Percentiles rank a stretch among this genome's conserved stretches.
Conservation (phyloP, 1,140 invertebrate genomes). For the Eupeodes corollae region DNA sequence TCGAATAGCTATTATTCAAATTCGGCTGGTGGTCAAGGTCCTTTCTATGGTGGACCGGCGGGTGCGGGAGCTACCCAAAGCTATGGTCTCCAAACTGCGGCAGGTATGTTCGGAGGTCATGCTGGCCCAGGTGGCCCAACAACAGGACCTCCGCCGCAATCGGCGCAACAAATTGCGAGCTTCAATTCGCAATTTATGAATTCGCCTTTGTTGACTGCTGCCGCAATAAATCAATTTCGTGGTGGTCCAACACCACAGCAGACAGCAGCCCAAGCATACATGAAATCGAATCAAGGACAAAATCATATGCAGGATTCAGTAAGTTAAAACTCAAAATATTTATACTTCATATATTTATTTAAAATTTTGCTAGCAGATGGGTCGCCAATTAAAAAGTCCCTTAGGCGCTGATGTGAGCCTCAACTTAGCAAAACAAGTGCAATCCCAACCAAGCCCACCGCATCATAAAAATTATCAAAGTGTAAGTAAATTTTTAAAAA, state of each 20-base stretch:
- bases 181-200: conserved; percentile 38
- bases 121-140: conserved; percentile 15
- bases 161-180: conserved; percentile 35
- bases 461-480: conserved; percentile 47
- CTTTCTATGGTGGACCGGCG: conserved; percentile 32
- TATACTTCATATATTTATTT: conserved; percentile 3
- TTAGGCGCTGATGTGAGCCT: conserved; percentile 40
- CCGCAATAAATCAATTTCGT: conserved; percentile 32
- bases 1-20: conserved; percentile 48
- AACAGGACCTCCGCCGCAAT: conserved; percentile 16
- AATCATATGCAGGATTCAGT: conserved; percentile 40
- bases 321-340: conserved; percentile 21
- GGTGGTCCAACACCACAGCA: conserved; percentile 39
- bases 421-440: conserved; percentile 33
- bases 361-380: conserved; percentile 19
- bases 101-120: conserved; percentile 28
- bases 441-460: conserved; percentile 45
- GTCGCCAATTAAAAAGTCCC: conserved; percentile 45
- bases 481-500: conserved; percentile 35
- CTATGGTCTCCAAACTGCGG: conserved; percentile 39
- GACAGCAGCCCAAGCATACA: conserved; percentile 40
- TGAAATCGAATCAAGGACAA: conserved; percentile 46
- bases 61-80: conserved; percentile 40
- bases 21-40: conserved; percentile 40
- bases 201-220: conserved; percentile 32